These are phyloP conservation scores for Lithosia quadra DNA, from an alignment of 2,888 invertebrate genomes.

Conservation along the genomic window DNA sequence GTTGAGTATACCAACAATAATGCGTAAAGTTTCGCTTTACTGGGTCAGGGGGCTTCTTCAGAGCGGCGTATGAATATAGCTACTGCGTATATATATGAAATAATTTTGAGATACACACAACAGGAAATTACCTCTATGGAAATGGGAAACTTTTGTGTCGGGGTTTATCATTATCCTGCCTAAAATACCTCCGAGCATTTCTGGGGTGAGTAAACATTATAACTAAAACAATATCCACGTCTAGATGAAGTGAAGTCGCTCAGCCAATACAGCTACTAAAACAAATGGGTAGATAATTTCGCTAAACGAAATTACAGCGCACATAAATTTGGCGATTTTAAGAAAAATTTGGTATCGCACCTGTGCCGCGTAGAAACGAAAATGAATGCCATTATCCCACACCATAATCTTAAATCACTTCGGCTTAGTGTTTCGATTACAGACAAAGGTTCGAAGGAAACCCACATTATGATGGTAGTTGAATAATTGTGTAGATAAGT, in stretches of 20 bases:
- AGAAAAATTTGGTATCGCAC: conserved; percentile 77
- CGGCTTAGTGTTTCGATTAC: conserved; percentile 86
- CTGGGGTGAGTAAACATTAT: conserved; percentile 36
- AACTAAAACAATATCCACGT: conserved; percentile 42
- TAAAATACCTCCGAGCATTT: conserved; percentile 35
- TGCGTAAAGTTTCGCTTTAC: conserved; percentile 62
- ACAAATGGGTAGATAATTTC: conserved; percentile 54
- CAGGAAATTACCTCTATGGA: conserved; percentile 59
- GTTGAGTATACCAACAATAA: conserved; percentile 59
- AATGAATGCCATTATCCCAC: conserved; percentile 84
- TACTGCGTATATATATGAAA: conserved; percentile 54
- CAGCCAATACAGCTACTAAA: conserved; percentile 35
- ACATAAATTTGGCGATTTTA: conserved; percentile 76
- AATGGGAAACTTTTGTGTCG: conserved; percentile 49
- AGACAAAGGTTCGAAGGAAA: conserved; percentile 83
- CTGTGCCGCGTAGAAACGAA: conserved; percentile 77
- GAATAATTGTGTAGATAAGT: conserved; percentile 85
- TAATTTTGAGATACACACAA: conserved; percentile 56
- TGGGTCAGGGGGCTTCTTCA: conserved; percentile 55
- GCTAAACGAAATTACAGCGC: conserved; percentile 62
- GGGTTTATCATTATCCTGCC: conserved; percentile 42
- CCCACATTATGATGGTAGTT: conserved; percentile 85
- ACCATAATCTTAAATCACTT: conserved; percentile 86
- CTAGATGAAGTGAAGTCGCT: conserved; percentile 35
- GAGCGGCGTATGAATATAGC: conserved; percentile 45